phyloP scores from a whole-genome alignment of 2,888 invertebrate species.

The Drosophila yooni region DNA sequence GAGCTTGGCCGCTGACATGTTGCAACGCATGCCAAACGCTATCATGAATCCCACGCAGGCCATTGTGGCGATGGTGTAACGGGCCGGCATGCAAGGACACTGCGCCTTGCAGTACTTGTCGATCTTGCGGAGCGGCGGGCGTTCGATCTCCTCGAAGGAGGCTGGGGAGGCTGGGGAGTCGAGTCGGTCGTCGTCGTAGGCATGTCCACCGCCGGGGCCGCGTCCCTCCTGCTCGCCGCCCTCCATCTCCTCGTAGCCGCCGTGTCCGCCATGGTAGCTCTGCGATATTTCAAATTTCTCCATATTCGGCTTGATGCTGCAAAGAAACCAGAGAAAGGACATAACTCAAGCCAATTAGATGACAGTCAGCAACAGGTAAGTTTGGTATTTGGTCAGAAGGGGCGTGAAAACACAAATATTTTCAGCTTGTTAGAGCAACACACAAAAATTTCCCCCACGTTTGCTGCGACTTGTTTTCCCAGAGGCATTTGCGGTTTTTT shows the following conservation, averaged over 20 bases:
- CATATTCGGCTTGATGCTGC: constrained; percentile 79
- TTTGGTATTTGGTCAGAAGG: constrained; percentile 30
- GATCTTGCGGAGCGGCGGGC: constrained; percentile 93
- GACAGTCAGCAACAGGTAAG: constrained; percentile 46
- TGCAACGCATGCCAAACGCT: constrained; percentile 99
- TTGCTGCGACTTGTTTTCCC: constrained; percentile 54
- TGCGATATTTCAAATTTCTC: constrained; percentile 84
- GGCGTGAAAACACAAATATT: constrained; percentile 81
- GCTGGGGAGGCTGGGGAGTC: constrained; percentile 91
- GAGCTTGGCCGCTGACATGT: constrained; percentile 98
- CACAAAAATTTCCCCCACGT: constrained; percentile 25
- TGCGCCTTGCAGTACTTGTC: constrained; percentile 95
- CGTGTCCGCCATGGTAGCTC: constrained; percentile 82
- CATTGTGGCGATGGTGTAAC: constrained; percentile 94
- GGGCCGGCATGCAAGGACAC: constrained; percentile 92
- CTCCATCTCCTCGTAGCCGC: constrained; percentile 84
- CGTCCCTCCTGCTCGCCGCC: constrained; percentile 80
- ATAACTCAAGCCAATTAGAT: constrained; percentile 74
- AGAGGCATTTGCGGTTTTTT: constrained; percentile 53
- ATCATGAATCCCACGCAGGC: constrained; percentile 96
- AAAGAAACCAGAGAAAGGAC: constrained; percentile 20
- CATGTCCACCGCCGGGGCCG: constrained; percentile 81
- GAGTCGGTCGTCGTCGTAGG: constrained; percentile 86
- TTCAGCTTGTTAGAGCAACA: constrained; percentile 77
- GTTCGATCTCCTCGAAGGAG: constrained; percentile 92